Percentiles rank a stretch among this genome's conserved stretches.
These are phyloP conservation scores for Pantelozetes paolii DNA, from an alignment of 2,888 invertebrate species.

Conservation along the genomic window DNA sequence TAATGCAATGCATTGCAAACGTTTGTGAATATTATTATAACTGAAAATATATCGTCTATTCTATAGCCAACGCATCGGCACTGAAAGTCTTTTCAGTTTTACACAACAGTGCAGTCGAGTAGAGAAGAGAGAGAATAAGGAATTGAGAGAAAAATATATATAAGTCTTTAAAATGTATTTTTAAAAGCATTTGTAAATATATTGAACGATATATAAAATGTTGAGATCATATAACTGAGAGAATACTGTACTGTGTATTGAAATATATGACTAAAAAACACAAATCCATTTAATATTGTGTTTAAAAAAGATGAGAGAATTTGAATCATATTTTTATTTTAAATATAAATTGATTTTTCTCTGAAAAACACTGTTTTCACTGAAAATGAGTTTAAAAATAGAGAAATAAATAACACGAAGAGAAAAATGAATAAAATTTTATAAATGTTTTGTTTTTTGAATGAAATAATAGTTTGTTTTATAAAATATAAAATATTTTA, in stretches of 20 bases:
- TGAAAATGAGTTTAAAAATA: too few relatives aligned
- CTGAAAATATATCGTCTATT: background rate
- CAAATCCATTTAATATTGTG: constrained; percentile 6
- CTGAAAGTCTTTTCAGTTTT: background rate
- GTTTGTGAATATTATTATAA: too few relatives aligned
- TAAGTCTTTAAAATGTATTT: constrained; percentile 1
- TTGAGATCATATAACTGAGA: too few relatives aligned
- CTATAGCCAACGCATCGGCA: background rate
- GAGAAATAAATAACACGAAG: too few relatives aligned
- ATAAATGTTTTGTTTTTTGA: too few relatives aligned
- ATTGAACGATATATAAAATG: background rate
- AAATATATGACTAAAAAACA: background rate
- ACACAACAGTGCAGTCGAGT: background rate
- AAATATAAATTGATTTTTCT: background rate
- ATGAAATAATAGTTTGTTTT: too few relatives aligned
- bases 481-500: too few relatives aligned
- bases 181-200: constrained; percentile 6
- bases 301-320: background rate
- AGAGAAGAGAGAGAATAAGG: background rate
- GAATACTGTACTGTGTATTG: background rate
- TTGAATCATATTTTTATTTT: background rate
- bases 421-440: too few relatives aligned
- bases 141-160: background rate
- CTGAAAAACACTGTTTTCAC: too few relatives aligned
- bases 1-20: background rate